Evolutionary conservation across 2,797 vertebrate genomes (phyloP), one percentile per base, ranked within the genome.

Genomic region (Tragopan temminckii): DNA sequence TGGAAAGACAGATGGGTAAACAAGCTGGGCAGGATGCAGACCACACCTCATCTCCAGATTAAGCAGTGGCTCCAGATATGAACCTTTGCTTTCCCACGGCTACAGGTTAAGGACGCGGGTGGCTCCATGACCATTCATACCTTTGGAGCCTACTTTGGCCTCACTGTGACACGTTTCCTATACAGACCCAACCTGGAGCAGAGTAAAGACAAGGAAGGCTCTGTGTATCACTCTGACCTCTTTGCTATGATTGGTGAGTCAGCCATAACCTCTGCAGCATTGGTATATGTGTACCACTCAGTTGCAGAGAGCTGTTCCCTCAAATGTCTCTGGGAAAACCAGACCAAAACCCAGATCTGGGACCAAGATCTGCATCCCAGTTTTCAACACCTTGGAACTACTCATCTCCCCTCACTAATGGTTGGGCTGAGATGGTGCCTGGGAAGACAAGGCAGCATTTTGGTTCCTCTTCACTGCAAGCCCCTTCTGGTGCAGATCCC

Each of bases 121-220:
- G 99, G 99, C 89, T 99, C 99, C 76, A 99, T 99, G 99, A 98
- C 98, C 91, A 99, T 99, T 94, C 99, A 99, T 80, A 97, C 97
- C 35, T 99, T 99, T 0, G 99, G 99, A 48, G 99, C 98, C 33
- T 99, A 99, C 96, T 99, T 99, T 81, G 99, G 99, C 77, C 97
- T 99, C 90, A 98, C 98, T 0, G 99, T 99, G 93, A 98, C 99
- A 66, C 98, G 98, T 97, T 88, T 99, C 79, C 99, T 99, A 74
- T 99, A 99, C 88, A 98, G 99, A 70, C 98, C 98, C 64, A 98
- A 99, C 58, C 91, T 99, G 63, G 93, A 99, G 36, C 97, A 97
- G 91, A 99, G 98, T 93, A 99, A 99, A 94, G 97, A 97, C 42
- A 98, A 98, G 62, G 94, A 98, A 20, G 98, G 98, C 9, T 98